Base-by-base conservation (phyloP, 2,113 vertebrate genomes). In the Bos indicus region DNA sequence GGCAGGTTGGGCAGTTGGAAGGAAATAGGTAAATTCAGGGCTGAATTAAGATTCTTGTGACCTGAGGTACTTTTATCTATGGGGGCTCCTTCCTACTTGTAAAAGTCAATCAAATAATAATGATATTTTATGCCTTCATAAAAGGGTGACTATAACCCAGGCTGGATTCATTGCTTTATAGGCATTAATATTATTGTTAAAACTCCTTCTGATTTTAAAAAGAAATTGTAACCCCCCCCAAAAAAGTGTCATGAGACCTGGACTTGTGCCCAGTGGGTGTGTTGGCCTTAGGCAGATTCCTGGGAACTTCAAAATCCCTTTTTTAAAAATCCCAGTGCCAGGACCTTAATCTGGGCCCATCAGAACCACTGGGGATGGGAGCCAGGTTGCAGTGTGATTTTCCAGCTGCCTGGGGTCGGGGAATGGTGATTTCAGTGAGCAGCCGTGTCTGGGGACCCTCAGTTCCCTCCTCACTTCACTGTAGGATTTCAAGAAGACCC, bases 331-430 rank as follows among this genome's bases (percentile, higher is more conserved):
- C 46, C n/a, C 9, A 25, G 14, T 14, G 10, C 43, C 40, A 19
- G 12, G 94, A 17, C 43, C 67, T 96, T 33, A 7, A 40, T 17
- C 4, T 5, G 7, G 15, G 23, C 5, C 23, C 36, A 0, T 21
- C n/a, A 82, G 80, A 78, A 21, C 12, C 8, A 0, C 83, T 19
- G 28, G 13, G 74, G 36, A 7, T 28, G 7, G 89, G 57, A 1
- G 14, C 52, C 36, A 36, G 77, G 40, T 59, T 90, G 46, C 23
- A 10, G 30, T 0, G 2, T 6, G 12, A 13, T 14, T 48, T 56
- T 13, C 43, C 9, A 81, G 82, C 13, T 46, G 52, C 10, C 51
- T 1, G 0, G n/a, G n/a, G 26, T 17, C 1, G 0, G 28, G n/a
- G 19, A 4, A 1, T 7, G 0, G 15, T 33, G 51, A 40, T 28